Base-by-base conservation (phyloP, 2,888 invertebrate species). In the Cephus spinipes region DNA sequence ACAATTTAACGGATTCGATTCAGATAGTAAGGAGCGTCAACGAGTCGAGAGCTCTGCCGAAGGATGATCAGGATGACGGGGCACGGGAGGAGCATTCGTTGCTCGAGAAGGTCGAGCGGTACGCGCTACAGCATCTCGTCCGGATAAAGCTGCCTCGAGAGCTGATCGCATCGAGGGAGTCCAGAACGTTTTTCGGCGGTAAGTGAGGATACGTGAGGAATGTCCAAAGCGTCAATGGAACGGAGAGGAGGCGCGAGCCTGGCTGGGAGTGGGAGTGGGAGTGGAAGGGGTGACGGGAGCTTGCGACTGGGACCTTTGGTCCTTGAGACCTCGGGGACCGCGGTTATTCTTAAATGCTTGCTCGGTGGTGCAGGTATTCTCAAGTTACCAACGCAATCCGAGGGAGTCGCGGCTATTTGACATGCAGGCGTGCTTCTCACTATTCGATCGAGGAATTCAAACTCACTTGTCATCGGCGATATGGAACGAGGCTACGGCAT, bases 71-170 rank as follows among this genome's bases (percentile, higher is more conserved):
- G 74, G 76, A 90, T 87, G 31, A 31, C 31, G 91, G 91, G 81
- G 35, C 92, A 92, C 0, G 92, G 93, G 76, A 93, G 93, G 84
- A 79, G 68, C 93, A 93, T 75, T 93, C 94, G 87, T 87, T 95
- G 81, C 90, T 93, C 79, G 93, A 93, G 82, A 94, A 94, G 87
- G 90, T 95, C 69, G 93, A 94, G 83, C 92, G 93, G 83, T 95
- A 94, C 86, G 92, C 94, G 4, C 92, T 93, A 76, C 93, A 92
- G 77, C 95, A 94, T 90, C 93, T 93, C 73, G 87, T 96, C 35
- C 94, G 94, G 40, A 94, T 96, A 12, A 94, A 94, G 86, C 87
- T 96, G 75, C 94, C 95, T 0, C 94, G 95, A 80, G 86, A 90
- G 74, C 82, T 90, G 73, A 83, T 87, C 40, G 81, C 85, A 73